phyloP scores from a whole-genome alignment of 2,888 invertebrate species.

The Hipparchia semele region DNA sequence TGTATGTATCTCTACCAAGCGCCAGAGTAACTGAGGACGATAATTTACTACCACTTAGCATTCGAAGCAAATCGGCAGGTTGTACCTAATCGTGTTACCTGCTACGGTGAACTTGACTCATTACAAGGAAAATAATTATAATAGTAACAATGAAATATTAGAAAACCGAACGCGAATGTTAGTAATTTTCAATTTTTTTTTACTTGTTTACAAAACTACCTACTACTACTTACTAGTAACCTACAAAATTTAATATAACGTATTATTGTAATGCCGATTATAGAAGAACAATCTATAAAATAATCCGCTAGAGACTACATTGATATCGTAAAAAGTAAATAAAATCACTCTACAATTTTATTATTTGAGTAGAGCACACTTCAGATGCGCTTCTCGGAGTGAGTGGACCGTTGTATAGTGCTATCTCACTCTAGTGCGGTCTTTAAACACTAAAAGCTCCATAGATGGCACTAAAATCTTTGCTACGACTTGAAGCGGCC shows the following conservation, averaged over 20 bases:
- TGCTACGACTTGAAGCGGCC: conserved; percentile 74
- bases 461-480: conserved; percentile 83
- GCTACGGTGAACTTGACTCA: conserved; percentile 51
- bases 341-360: neutral
- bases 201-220: neutral
- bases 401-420: conserved; percentile 44
- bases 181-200: neutral
- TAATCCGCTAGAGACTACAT: neutral
- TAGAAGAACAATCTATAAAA: neutral
- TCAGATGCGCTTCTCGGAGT: conserved; percentile 51
- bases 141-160: neutral
- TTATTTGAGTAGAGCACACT: conserved; percentile 50
- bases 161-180: neutral
- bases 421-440: conserved; percentile 54
- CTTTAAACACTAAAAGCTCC: conserved; percentile 76
- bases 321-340: neutral
- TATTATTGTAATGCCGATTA: neutral
- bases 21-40: conserved; percentile 39
- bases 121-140: conserved; percentile 39
- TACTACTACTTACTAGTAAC: neutral
- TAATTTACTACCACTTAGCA: conserved; percentile 57
- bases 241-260: neutral
- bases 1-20: conserved; percentile 35
- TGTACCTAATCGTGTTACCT: conserved; percentile 43
- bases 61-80: conserved; percentile 49